Conservation (phyloP, 2,797 vertebrate species). For the Chelidonichthys spinosus region DNA sequence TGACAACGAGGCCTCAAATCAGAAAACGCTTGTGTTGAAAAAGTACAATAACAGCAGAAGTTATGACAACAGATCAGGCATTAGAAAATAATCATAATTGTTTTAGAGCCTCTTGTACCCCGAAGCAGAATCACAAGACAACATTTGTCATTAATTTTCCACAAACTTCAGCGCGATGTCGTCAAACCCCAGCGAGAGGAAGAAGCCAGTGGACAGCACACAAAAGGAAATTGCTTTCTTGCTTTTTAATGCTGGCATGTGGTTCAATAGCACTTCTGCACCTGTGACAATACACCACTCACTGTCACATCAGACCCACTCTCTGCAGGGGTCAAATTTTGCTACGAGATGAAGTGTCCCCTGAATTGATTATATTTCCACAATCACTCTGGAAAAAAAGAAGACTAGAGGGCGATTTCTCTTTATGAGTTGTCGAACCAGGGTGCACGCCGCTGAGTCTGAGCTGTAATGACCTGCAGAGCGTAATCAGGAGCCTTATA, state of each 20-base stretch:
- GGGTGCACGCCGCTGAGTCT: constrained; percentile 38
- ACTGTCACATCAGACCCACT: constrained; percentile 59
- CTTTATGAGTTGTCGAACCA: constrained; percentile 69
- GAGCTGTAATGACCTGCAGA: constrained; percentile 30
- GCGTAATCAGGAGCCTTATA: constrained; percentile 21
- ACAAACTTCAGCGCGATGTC: constrained; percentile 47
- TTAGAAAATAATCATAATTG: constrained; percentile 4
- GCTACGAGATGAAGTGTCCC: constrained; percentile 67
- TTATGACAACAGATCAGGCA: neutral
- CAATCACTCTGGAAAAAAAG: constrained; percentile 58
- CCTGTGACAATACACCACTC: constrained; percentile 76
- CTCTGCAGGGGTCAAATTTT: constrained; percentile 79
- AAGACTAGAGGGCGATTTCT: constrained; percentile 66
- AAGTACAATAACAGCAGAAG: constrained; percentile 12
- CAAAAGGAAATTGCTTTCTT: constrained; percentile 78
- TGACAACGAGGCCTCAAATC: neutral
- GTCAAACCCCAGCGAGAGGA: constrained; percentile 40
- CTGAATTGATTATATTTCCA: constrained; percentile 72
- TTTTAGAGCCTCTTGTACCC: neutral
- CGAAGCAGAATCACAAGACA: constrained; percentile 19
- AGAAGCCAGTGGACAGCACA: constrained; percentile 59
- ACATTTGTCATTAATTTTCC: constrained; percentile 53
- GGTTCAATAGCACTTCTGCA: constrained; percentile 71
- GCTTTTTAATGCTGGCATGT: constrained; percentile 73
- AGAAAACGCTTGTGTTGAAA: neutral